A percentile compares a stretch with the other conserved stretches of the same genome.
Conservation (phyloP, 1,140 invertebrate genomes). For the Thalassaphorura encarpata region DNA sequence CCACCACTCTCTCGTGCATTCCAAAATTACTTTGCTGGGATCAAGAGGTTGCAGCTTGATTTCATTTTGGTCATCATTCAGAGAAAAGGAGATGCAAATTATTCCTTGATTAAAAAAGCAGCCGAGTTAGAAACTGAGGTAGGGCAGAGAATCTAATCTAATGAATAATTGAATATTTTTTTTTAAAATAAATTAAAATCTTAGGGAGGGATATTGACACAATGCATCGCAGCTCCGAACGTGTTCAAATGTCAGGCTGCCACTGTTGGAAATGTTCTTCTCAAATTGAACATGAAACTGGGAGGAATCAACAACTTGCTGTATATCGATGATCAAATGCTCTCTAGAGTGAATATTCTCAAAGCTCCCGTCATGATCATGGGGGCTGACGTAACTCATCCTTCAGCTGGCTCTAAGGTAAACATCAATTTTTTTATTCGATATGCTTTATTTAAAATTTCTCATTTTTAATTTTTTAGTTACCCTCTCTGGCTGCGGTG, state of each 20-base stretch:
- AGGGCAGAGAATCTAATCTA: too few species aligned
- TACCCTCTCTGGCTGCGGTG: constrained; percentile 20
- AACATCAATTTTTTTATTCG: not conserved
- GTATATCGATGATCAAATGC: not conserved
- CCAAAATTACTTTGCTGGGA: too few species aligned
- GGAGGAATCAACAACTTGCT: constrained; percentile 70
- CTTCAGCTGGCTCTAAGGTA: constrained; percentile 46
- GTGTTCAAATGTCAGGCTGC: constrained; percentile 38
- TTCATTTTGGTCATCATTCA: not conserved
- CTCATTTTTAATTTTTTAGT: not conserved
- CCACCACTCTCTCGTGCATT: too few species aligned
- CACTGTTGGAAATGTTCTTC: constrained; percentile 57
- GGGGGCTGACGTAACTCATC: constrained; percentile 83
- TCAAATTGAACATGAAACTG: constrained; percentile 77
- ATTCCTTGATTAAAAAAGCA: too few species aligned
- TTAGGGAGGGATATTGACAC: constrained; percentile 57
- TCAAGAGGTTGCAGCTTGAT: too few species aligned
- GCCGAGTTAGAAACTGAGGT: too few species aligned
- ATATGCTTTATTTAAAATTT: not conserved
- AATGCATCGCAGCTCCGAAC: constrained; percentile 61
- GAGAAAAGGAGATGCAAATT: not conserved
- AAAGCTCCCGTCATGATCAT: constrained; percentile 52
- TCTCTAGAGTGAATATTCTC: constrained; percentile 35
- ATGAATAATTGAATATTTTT: too few species aligned
- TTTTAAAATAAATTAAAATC: too few species aligned